Base-by-base conservation (phyloP, 2,113 vertebrate genomes). In the Dendropsophus ebraccatus region DNA sequence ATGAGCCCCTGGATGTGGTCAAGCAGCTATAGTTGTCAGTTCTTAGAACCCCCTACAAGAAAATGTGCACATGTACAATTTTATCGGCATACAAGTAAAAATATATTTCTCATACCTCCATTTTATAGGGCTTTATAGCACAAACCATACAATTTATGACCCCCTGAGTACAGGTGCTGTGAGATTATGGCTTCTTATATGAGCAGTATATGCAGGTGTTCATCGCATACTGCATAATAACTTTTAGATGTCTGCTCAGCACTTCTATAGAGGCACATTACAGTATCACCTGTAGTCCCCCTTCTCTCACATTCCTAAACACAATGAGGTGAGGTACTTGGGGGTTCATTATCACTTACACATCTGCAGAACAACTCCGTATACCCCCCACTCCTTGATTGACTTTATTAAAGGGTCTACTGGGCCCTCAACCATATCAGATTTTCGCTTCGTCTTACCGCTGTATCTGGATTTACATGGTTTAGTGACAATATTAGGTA, bases 201-300 rank as follows among this genome's bases (percentile, higher is more conserved):
- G 58, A 28, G 62, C 62, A 17, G 30, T 16, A 25, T 7, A 21
- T 69, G 32, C 65, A 69, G 65, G 65, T 69, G 65, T 69, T 69
- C 17, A 9, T 30, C 28, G 13, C 4, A 4, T 65, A 12, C 60
- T 30, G 25, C 60, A 6, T 69, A 16, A 21, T 16, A 16, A 21
- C 41, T 28, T 35, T 35, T 8, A 37, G 12, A 37, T 21, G 14
- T 37, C 32, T 5, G 32, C 62, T 30, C 62, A 67, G 62, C 32
- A 69, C 21, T 12, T 25, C 19, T 58, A 72, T 65, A 65, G 60
- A 52, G 73, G 56, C 14, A 28, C 23, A 47, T 85, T 85, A 50
- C 58, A 49, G 65, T 17, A 35, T 45, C 69, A 28, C 32, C 81
- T 74, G 28, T 78, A 37, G 49, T 54, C 65, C 60, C 75, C 73